A percentile compares a stretch with the other conserved stretches of the same genome.
Conservation (phyloP, 1,140 invertebrate genomes). For the Latrodectus geometricus region DNA sequence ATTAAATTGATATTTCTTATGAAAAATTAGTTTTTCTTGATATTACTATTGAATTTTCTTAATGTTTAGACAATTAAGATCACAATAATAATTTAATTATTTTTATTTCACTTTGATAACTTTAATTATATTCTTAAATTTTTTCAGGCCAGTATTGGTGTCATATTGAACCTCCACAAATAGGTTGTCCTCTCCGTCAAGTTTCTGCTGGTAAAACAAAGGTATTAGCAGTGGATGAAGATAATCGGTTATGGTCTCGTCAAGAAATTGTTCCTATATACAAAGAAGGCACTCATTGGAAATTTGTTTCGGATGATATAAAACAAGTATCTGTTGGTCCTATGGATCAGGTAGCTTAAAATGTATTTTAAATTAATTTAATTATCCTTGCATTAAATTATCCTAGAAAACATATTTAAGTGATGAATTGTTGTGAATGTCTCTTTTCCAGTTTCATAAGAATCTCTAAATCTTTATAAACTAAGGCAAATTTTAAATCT, state of each 20-base stretch:
- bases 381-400: too few relatives aligned
- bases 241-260: slow-evolving; percentile 70
- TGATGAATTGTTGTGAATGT: neutral
- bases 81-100: too few relatives aligned
- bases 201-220: slow-evolving; percentile 79
- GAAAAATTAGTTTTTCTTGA: slow-evolving; percentile 3
- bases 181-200: slow-evolving; percentile 79
- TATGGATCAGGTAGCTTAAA: slow-evolving; percentile 70
- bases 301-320: slow-evolving; percentile 66
- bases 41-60: too few relatives aligned
- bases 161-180: slow-evolving; percentile 75
- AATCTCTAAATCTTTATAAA: neutral
- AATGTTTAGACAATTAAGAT: too few relatives aligned
- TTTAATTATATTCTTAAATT: neutral
- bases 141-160: slow-evolving; percentile 75
- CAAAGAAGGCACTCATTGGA: slow-evolving; percentile 69
- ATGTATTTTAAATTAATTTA: neutral
- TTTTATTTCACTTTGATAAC: neutral
- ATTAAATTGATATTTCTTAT: slow-evolving; percentile 53
- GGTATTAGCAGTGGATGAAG: slow-evolving; percentile 77
- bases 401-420: neutral
- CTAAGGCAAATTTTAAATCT: neutral
- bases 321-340: slow-evolving; percentile 75
- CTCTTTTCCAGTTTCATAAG: neutral
- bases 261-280: slow-evolving; percentile 74